Evolutionary conservation across 2,113 vertebrate genomes (phyloP), one percentile per base, ranked within the genome.

Genomic region (Cheirogaleus medius): DNA sequence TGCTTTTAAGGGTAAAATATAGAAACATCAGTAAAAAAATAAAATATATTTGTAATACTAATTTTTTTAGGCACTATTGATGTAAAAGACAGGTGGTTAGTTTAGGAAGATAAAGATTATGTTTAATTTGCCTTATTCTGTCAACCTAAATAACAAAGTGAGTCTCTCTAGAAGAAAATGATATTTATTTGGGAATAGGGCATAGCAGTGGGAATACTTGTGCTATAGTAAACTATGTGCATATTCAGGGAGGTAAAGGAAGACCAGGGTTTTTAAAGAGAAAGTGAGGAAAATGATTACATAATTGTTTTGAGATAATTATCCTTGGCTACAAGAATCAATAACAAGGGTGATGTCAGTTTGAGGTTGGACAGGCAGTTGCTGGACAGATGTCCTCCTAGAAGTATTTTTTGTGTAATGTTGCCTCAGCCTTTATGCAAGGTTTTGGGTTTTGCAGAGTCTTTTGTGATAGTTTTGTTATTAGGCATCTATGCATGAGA

Each of bases 61-160:
- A 88, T 68, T 88, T 97, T 95, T 95, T 63, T 58, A 86, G 84
- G 74, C 56, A 60, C 9, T 78, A 32, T 58, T 94, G 54, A 87
- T 39, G 0, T 87, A 63, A 78, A 78, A 90, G 17, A 49, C 7
- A 90, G 0, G 15, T 69, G 39, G 6, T 71, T 85, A 52, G 27
- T 86, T 95, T 82, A 88, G 58, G 34, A 94, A 91, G 15, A 66
- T 52, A 27, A 89, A 93, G 52, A 39, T 52, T 95, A 64, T 66
- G 0, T 69, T 82, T 89, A 58, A 87, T 92, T 76, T 78, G 17
- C 23, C 94, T 92, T 66, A 39, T 60, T 82, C 25, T 42, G 11
- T 73, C 37, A 73, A 13, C 23, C 37, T 42, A 73, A 73, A 73
- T 25, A 25, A 39, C 23, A 25, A 23, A 69, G n/a, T 71, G 37